phyloP scores from a whole-genome alignment of 2,797 vertebrate species.

The Acanthopagrus latus region DNA sequence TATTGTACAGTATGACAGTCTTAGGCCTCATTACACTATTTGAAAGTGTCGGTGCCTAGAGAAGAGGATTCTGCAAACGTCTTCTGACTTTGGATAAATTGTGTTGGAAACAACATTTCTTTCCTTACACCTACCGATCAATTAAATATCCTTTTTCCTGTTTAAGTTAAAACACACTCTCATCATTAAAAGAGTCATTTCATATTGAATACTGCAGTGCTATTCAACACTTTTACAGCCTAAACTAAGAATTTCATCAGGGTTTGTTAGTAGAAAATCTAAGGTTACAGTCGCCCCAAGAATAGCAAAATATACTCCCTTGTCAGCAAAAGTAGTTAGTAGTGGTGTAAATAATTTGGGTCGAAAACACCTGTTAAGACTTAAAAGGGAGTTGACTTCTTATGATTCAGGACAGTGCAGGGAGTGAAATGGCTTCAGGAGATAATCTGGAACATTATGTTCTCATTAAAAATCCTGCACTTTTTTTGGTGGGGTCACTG shows the following conservation, averaged over 20 bases:
- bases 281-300: too few species aligned
- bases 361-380: too few species aligned
- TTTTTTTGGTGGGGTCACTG: background rate
- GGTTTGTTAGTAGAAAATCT: too few species aligned
- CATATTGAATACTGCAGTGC: background rate
- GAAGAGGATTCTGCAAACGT: conserved; percentile 10
- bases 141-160: background rate
- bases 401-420: background rate
- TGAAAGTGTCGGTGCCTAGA: background rate
- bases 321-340: background rate
- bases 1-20: background rate
- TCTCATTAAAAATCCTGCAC: conserved; percentile 7
- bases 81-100: background rate
- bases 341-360: too few species aligned
- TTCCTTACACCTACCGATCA: background rate
- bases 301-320: background rate
- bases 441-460: background rate
- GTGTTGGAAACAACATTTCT: background rate
- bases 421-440: conserved; percentile 6
- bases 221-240: too few species aligned
- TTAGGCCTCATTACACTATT: background rate
- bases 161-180: background rate
- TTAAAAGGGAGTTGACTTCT: background rate
- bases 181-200: background rate
- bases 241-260: too few species aligned